Evolutionary conservation across 2,113 vertebrate species (phyloP), one percentile per base, ranked within the genome.

Genomic region (Eretmochelys imbricata): DNA sequence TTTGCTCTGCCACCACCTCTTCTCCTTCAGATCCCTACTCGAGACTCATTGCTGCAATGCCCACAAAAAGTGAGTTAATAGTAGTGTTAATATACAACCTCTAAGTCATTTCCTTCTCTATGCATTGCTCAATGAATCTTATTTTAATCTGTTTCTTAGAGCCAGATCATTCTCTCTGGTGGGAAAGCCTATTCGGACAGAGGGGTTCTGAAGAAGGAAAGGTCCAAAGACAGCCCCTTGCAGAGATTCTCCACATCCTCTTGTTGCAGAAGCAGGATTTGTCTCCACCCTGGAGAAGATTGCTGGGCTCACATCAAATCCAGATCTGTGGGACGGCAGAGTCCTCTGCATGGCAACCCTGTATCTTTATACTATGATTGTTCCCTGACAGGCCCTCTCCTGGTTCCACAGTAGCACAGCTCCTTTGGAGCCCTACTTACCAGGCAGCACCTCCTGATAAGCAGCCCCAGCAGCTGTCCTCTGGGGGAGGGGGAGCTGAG

Each of bases 181-280:
- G 10, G 5, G 38, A 35, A 5, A 20, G 2, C 48, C 12, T 22
- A 13, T 2, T 1, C 4, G 35, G 3, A n/a, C 12, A 6, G 31
- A 20, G n/a, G 2, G 38, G n/a, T 75, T 75, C 69, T 22, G 69
- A 75, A 38, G 38, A 24, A 75, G 38, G 20, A 42, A 42, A 75
- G n/a, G 38, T 42, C 8, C n/a, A 12, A 75, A 22, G 38, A 42
- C 69, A 38, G 24, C n/a, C 20, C n/a, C 8, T 75, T 75, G 69
- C 38, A 75, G 19, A 22, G 38, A 75, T 42, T 42, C 20, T 24
- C 31, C 10, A 75, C 22, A 42, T 42, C 8, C n/a, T 42, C 38
- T 42, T 75, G 38, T 25, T 42, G 38, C n/a, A 24, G 38, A 24
- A 75, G 20, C 10, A 75, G n/a, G 17, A 38, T 75, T 42, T 65